Conservation (phyloP, 2,888 invertebrate genomes). For the Phania funesta region DNA sequence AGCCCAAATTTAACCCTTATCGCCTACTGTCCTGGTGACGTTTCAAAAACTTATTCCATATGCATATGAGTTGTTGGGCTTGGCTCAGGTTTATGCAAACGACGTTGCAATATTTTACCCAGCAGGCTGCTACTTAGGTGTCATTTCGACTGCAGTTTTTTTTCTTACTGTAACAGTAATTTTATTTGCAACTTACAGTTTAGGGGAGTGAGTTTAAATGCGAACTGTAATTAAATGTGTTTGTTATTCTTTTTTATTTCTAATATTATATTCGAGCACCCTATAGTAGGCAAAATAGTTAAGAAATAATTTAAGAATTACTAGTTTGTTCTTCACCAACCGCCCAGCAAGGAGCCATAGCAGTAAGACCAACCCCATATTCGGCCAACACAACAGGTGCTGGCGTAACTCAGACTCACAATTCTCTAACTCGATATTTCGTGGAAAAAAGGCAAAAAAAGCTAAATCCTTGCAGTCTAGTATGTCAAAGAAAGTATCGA, state of each 20-base stretch:
- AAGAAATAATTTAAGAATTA: too few species aligned
- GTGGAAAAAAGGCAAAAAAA: too few species aligned
- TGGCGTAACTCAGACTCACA: too few species aligned
- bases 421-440: too few species aligned
- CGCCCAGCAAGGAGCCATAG: too few species aligned
- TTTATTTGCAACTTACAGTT: not conserved
- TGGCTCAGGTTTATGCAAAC: constrained; percentile 24
- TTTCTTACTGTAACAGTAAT: not conserved
- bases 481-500: too few species aligned
- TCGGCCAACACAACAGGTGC: too few species aligned
- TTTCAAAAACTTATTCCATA: not conserved
- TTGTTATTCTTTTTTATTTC: not conserved
- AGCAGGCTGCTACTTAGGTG: not conserved
- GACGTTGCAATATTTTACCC: constrained; percentile 4
- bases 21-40: not conserved
- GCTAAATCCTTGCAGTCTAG: too few species aligned
- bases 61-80: not conserved
- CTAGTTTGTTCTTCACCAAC: too few species aligned
- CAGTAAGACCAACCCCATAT: too few species aligned
- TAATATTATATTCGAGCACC: not conserved
- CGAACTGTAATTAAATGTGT: not conserved
- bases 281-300: not conserved
- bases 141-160: not conserved
- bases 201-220: not conserved
- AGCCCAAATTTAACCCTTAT: constrained; percentile 21